Base-by-base conservation (phyloP, 1,140 invertebrate species). In the Ceratina calcarata region DNA sequence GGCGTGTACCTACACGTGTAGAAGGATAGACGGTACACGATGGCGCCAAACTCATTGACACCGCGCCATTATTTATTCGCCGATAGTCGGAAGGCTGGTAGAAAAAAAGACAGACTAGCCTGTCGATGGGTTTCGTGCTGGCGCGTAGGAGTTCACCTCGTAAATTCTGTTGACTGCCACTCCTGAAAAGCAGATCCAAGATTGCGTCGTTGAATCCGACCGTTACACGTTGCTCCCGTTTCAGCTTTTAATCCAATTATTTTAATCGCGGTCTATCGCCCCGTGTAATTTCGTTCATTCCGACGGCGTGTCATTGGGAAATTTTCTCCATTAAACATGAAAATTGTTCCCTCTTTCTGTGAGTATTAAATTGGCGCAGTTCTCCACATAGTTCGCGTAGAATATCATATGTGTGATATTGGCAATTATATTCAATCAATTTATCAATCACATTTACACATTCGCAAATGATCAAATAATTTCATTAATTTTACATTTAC, bases 41-140 rank as follows among this genome's bases (percentile, higher is more conserved):
- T 84, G 81, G 86, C 84, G 84, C 82, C 82, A 78, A 84, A 81
- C 80, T 82, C 87, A 84, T 87, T 82, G 86, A 85, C 79, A 72
- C 60, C 70, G 45, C 49, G 62, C 74, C 71, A 75, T 86, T 86
- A 83, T 78, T 85, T 83, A 82, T 83, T 51, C 67, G 27, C 58
- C n/a, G 65, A 66, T 68, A 70, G 73, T 57, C n/a, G n/a, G 78
- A 86, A 81, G 81, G 84, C 80, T 68, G 64, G 18, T 32, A 69
- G 85, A 83, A 78, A 45, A 78, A 71, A 79, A 72, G n/a, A 12
- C 20, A 12, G 45, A 53, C 55, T 58, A 32, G 57, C 74, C 57
- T 69, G 64, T 64, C 55, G 57, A n/a, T 24, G 51, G 78, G 55
- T 69, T 65, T 69, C 77, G 68, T 78, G 73, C 53, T 32, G 61